Evolutionary conservation across 2,888 invertebrate species (phyloP), one percentile per base, ranked within the genome.

Genomic region (Odontocolon sp.): DNA sequence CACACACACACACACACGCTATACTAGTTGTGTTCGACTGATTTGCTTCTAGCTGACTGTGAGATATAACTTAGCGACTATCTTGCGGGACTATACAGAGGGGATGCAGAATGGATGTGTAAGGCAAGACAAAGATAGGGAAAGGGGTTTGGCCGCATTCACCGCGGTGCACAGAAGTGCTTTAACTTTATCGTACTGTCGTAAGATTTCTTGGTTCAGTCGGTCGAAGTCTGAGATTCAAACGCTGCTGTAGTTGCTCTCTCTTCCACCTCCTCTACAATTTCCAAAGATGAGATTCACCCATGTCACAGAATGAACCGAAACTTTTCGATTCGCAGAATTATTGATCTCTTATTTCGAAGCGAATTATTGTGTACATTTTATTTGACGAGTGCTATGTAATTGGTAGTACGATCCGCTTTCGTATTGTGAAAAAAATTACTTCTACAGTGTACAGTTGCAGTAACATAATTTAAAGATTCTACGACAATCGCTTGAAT

Each of bases 281-380:
- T 47, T 28, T 45, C 16, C 23, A 52, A 45, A 67, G 45, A 57
- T 66, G 33, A 38, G 52, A 66, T 45, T 61, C 54, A 42, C 14
- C 45, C 59, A 33, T 66, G 70, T 76, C 66, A 31, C 3, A 38
- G 38, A 61, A 71, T 76, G 54, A 61, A 61, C 38, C 54, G 52
- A 67, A 71, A 76, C 70, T 67, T 66, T 56, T 11, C 26, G 64
- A 31, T 38, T 31, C 42, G 36, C 38, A 66, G 76, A 77, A 77
- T 57, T 71, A 71, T 71, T 63, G 61, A 56, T 23, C 61, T 47
- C 63, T 57, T n/a, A n/a, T n/a, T 42, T 56, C 52, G 33, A 50
- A 77, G 57, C 52, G 67, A 77, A 71, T 77, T 77, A 77, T 71
- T 71, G 56, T 56, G 26, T 56, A 47, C 52, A 63, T 71, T 71